A percentile compares a stretch with the other conserved stretches of the same genome.
Conservation (phyloP, 2,888 invertebrate species). For the Formica aserva region DNA sequence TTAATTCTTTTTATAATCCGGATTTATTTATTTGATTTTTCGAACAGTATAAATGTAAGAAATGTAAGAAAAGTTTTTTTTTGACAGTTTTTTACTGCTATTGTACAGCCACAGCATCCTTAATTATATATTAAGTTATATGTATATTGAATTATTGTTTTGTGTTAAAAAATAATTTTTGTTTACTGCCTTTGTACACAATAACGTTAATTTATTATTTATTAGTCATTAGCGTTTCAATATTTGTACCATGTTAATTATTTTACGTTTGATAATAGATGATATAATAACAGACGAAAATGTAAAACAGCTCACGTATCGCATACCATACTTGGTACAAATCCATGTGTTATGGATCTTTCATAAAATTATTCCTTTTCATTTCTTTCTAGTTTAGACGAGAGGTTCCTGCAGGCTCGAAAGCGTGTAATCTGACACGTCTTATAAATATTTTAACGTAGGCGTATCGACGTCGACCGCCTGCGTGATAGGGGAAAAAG, state of each 20-base stretch:
- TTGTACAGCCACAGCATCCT: too few species aligned
- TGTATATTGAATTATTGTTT: not conserved
- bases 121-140: not conserved
- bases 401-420: conserved; percentile 1
- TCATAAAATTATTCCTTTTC: conserved; percentile 1
- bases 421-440: conserved; percentile 2
- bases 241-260: not conserved
- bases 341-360: not conserved
- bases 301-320: not conserved
- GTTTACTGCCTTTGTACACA: too few species aligned
- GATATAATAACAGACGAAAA: not conserved
- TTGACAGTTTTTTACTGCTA: too few species aligned
- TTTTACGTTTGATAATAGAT: not conserved
- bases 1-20: too few species aligned
- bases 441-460: conserved; percentile 50
- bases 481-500: conserved; percentile 1
- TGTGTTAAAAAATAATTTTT: not conserved
- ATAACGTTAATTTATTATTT: conserved; percentile 5
- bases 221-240: not conserved
- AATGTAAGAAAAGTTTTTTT: too few species aligned
- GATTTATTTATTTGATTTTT: too few species aligned
- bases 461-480: conserved; percentile 15
- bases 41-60: too few species aligned
- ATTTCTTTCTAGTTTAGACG: conserved; percentile 8
- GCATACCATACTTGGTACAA: not conserved